Conservation (phyloP, 2,888 invertebrate species). For the Drosophila leonis region DNA sequence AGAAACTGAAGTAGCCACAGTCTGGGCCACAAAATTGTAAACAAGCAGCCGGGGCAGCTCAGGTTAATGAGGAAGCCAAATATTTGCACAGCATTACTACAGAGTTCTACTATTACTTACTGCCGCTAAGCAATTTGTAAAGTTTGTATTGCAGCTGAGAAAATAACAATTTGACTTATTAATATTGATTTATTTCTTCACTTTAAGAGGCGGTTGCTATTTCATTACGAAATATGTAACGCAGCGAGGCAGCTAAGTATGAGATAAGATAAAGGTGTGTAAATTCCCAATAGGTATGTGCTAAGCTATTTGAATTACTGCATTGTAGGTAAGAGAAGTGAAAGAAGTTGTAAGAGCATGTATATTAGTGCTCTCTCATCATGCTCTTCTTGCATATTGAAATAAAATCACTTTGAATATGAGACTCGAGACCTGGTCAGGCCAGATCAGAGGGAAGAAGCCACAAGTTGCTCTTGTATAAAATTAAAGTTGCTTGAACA, state of each 20-base stretch:
- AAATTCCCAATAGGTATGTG: neutral
- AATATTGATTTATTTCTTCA: neutral
- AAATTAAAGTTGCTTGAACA: too few species aligned
- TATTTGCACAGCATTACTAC: constrained; percentile 5
- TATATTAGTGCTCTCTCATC: too few species aligned
- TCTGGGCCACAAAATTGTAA: constrained; percentile 42
- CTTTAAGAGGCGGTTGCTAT: too few species aligned
- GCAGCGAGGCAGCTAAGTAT: neutral
- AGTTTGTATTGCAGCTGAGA: neutral
- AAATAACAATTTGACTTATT: neutral
- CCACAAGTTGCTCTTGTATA: too few species aligned
- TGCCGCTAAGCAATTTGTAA: neutral
- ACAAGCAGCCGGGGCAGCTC: constrained; percentile 12
- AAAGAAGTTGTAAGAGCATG: too few species aligned
- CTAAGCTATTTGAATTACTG: neutral
- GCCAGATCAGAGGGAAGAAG: too few species aligned
- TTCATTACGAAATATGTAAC: neutral
- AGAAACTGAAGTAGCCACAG: constrained; percentile 22
- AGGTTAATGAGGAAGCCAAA: neutral
- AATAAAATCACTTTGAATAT: too few species aligned
- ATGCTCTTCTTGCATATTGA: too few species aligned
- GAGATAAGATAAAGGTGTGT: neutral
- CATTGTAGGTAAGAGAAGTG: neutral
- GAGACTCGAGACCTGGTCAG: too few species aligned
- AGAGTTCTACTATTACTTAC: constrained; percentile 17